Conservation (phyloP, 2,797 vertebrate species). For the Macrochelys suwanniensis region DNA sequence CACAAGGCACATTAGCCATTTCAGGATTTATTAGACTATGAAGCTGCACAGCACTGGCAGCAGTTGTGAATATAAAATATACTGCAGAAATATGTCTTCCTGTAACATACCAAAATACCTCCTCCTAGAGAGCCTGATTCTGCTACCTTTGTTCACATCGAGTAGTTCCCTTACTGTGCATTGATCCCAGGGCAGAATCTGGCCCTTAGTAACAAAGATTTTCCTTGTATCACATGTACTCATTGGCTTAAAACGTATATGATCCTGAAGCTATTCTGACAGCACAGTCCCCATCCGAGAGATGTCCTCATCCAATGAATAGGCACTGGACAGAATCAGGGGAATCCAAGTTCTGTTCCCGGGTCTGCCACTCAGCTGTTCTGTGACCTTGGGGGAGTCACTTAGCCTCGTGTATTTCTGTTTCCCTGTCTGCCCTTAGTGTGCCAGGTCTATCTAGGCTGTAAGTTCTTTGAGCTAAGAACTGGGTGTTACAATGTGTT, state of each 20-base stretch:
- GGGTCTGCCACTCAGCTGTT: neutral
- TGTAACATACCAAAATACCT: neutral
- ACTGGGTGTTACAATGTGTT: neutral
- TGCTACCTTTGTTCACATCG: neutral
- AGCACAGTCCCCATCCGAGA: neutral
- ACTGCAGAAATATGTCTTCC: neutral
- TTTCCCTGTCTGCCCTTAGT: neutral
- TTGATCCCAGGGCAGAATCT: neutral
- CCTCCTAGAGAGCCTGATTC: neutral
- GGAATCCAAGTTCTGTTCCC: neutral
- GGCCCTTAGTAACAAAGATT: neutral
- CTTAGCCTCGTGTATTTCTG: neutral
- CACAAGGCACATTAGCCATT: neutral
- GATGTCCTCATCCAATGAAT: neutral
- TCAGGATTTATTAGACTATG: neutral
- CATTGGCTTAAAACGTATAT: neutral
- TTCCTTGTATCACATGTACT: neutral
- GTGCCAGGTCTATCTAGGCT: neutral
- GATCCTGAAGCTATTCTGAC: neutral
- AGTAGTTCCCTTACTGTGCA: neutral
- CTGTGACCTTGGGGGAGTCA: neutral
- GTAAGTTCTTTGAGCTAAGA: neutral
- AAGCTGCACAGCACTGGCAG: neutral
- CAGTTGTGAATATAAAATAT: neutral
- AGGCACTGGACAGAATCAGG: neutral